Percentiles rank a stretch among this genome's conserved stretches.
phyloP scores from a whole-genome alignment of 2,888 invertebrate genomes.

The Cephus rjabovi region DNA sequence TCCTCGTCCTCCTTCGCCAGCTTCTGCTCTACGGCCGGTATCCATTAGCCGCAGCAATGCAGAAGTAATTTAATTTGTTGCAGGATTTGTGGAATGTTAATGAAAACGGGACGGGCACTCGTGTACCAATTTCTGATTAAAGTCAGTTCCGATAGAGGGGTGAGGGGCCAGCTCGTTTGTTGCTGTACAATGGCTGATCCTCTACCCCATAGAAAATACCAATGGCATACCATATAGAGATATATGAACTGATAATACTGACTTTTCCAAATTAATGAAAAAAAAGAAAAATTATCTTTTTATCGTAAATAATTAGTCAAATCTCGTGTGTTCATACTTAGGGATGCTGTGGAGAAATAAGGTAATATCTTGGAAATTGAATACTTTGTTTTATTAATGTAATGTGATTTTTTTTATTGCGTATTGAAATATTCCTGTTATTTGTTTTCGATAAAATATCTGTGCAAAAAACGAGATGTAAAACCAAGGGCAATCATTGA shows the following conservation, averaged over 20 bases:
- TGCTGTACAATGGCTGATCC: neutral
- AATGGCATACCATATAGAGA: neutral
- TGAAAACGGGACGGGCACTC: conserved; percentile 51
- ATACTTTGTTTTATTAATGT: neutral
- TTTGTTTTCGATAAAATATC: neutral
- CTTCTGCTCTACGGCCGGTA: conserved; percentile 30
- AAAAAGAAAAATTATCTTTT: neutral
- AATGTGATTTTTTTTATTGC: neutral
- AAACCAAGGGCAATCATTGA: neutral
- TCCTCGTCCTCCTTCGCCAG: conserved; percentile 22
- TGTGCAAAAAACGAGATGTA: neutral
- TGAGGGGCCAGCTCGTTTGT: neutral
- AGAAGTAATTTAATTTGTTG: conserved; percentile 64
- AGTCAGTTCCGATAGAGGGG: conserved; percentile 23
- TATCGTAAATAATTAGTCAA: neutral
- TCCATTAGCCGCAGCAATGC: conserved; percentile 59
- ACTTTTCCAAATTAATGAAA: neutral
- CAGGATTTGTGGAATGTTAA: conserved; percentile 64
- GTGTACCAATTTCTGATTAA: conserved; percentile 55
- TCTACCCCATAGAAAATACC: neutral
- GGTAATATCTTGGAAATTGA: neutral
- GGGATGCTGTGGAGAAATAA: neutral
- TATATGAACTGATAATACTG: neutral
- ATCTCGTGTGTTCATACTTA: neutral
- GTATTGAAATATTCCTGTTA: neutral